Evolutionary conservation across 2,888 invertebrate species (phyloP).

Genomic region (Volucella bombylans): DNA sequence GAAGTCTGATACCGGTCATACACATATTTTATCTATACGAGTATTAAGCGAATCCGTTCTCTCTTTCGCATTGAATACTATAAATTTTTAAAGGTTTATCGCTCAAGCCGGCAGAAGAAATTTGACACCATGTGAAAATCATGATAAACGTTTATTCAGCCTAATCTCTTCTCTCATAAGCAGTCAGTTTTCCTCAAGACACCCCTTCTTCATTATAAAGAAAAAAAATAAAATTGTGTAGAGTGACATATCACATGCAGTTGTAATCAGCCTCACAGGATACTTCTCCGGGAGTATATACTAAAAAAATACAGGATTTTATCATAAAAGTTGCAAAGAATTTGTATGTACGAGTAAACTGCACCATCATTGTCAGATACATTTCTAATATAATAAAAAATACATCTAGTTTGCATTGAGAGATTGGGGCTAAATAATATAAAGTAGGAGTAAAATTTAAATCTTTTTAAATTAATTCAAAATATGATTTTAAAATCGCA

Average conservation of each 20-base stretch:
- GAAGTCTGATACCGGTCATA: neutral
- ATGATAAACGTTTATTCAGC: conserved; percentile 57
- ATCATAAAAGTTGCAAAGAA: conserved; percentile 10
- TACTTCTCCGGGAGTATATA: neutral
- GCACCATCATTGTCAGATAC: neutral
- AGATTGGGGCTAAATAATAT: too few species aligned
- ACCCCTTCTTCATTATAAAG: conserved; percentile 35
- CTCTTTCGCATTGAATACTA: conserved; percentile 32
- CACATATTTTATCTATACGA: neutral
- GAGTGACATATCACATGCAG: conserved; percentile 38
- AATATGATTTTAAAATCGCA: too few species aligned
- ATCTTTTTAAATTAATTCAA: too few species aligned
- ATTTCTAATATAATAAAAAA: too few species aligned
- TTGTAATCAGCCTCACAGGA: conserved; percentile 22
- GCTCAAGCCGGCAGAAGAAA: conserved; percentile 49
- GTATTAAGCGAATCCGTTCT: conserved; percentile 43
- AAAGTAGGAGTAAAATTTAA: too few species aligned
- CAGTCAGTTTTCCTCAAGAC: neutral
- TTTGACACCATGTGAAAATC: conserved; percentile 45
- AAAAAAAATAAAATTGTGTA: conserved; percentile 33
- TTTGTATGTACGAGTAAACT: neutral
- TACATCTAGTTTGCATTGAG: too few species aligned
- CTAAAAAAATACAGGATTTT: conserved; percentile 19
- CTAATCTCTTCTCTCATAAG: neutral
- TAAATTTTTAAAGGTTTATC: conserved; percentile 56